A percentile compares a stretch with the other conserved stretches of the same genome.
Conservation (phyloP, 2,888 invertebrate species). For the Amphipyra tragopoginis region DNA sequence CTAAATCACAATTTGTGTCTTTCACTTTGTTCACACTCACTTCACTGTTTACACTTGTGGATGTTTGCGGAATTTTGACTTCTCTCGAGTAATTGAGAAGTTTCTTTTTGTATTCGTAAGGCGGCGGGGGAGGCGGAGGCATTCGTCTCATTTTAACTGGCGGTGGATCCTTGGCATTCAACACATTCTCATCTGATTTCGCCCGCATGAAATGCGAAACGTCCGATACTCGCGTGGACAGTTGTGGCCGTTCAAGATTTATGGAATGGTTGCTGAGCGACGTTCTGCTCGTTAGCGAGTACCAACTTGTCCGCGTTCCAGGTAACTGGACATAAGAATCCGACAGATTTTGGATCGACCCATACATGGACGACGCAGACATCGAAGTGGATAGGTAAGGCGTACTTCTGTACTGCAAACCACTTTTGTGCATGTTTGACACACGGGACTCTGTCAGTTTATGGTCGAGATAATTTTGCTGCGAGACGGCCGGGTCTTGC, state of each 20-base stretch:
- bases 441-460: conserved; percentile 94
- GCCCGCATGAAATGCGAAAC: conserved; percentile 91
- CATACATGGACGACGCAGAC: conserved; percentile 92
- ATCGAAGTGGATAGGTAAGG: conserved; percentile 93
- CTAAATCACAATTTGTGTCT: conserved; percentile 89
- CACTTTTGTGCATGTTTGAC: conserved; percentile 91
- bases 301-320: conserved; percentile 90
- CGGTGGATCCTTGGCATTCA: conserved; percentile 90
- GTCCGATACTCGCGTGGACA: conserved; percentile 89
- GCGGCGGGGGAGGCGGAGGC: conserved; percentile 89
- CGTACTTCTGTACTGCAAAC: conserved; percentile 95
- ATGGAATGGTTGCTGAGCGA: conserved; percentile 91
- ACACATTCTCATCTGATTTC: conserved; percentile 95
- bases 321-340: conserved; percentile 93
- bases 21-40: conserved; percentile 76
- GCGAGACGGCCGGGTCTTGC: conserved; percentile 96
- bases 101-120: conserved; percentile 87
- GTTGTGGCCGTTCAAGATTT: conserved; percentile 92
- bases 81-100: conserved; percentile 89
- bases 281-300: conserved; percentile 89
- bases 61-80: conserved; percentile 68
- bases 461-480: conserved; percentile 97
- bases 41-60: conserved; percentile 71
- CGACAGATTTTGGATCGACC: conserved; percentile 95
- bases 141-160: conserved; percentile 87